Percentiles rank a stretch among this genome's conserved stretches.
Conservation (phyloP, 2,888 invertebrate genomes). For the Campoplex nolae region DNA sequence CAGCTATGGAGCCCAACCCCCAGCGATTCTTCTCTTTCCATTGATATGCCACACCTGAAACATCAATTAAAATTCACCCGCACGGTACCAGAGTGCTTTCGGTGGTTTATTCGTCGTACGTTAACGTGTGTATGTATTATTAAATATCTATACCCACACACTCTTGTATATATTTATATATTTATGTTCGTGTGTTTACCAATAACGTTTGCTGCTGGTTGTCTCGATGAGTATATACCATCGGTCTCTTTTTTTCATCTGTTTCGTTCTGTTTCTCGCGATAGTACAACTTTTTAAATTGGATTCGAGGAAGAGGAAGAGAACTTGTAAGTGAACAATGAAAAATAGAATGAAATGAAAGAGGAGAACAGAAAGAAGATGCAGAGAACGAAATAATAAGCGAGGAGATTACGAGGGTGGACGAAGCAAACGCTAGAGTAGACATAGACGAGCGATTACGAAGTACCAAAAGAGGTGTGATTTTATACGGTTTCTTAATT, state of each 20-base stretch:
- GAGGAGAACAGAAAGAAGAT: constrained; percentile 41
- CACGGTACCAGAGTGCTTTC: constrained; percentile 73
- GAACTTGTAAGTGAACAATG: constrained; percentile 56
- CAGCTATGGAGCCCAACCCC: background rate
- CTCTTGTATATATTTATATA: background rate
- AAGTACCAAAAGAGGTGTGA: constrained; percentile 34
- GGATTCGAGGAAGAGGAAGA: constrained; percentile 80
- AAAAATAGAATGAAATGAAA: constrained; percentile 62
- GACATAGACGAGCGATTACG: background rate
- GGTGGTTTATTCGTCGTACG: constrained; percentile 78
- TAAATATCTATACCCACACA: background rate
- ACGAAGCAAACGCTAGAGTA: background rate
- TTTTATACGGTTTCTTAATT: background rate
- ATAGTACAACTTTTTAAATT: constrained; percentile 82
- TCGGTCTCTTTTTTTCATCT: constrained; percentile 15
- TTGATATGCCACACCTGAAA: constrained; percentile 75
- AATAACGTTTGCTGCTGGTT: constrained; percentile 45
- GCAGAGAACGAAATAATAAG: constrained; percentile 40
- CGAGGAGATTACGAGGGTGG: constrained; percentile 73
- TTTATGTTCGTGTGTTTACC: background rate
- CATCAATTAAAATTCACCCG: constrained; percentile 83
- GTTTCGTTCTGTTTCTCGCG: constrained; percentile 77
- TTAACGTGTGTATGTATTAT: constrained; percentile 9
- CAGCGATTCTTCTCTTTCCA: constrained; percentile 15
- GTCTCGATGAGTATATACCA: constrained; percentile 47